Evolutionary conservation across 2,888 invertebrate species (phyloP).

Genomic region (Ferrisia virgata): DNA sequence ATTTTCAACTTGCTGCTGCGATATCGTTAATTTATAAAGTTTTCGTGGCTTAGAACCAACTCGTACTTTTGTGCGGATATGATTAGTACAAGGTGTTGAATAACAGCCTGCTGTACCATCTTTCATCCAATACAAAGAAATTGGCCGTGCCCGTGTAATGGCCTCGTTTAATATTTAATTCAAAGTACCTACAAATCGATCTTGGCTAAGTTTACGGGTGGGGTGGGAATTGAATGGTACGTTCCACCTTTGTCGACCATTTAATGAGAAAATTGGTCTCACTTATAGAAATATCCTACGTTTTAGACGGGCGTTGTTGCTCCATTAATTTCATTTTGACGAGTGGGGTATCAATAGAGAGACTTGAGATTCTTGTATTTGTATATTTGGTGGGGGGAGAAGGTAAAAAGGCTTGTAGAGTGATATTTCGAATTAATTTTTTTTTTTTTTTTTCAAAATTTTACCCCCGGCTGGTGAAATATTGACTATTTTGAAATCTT

Average conservation of each 20-base stretch:
- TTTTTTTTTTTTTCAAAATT: too few relatives aligned
- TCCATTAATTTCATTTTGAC: too few relatives aligned
- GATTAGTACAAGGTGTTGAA: neutral
- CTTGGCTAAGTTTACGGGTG: neutral
- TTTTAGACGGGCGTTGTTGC: too few relatives aligned
- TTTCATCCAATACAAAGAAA: neutral
- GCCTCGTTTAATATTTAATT: neutral
- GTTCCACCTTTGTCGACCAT: neutral
- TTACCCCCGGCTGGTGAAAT: too few relatives aligned
- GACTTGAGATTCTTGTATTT: too few relatives aligned
- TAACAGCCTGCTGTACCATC: neutral
- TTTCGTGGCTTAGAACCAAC: neutral
- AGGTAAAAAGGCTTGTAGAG: too few relatives aligned
- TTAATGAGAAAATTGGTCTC: neutral
- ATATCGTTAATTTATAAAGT: neutral
- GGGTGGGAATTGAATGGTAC: too few relatives aligned
- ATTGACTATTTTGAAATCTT: too few relatives aligned
- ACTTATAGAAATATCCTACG: too few relatives aligned
- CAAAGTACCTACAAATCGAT: neutral
- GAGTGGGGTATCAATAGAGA: too few relatives aligned
- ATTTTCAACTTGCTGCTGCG: neutral
- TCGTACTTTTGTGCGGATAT: neutral
- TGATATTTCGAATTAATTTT: too few relatives aligned
- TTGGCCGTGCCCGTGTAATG: neutral
- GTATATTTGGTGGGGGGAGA: too few relatives aligned